Conservation (phyloP, 2,113 vertebrate species). For the Phycodurus eques region DNA sequence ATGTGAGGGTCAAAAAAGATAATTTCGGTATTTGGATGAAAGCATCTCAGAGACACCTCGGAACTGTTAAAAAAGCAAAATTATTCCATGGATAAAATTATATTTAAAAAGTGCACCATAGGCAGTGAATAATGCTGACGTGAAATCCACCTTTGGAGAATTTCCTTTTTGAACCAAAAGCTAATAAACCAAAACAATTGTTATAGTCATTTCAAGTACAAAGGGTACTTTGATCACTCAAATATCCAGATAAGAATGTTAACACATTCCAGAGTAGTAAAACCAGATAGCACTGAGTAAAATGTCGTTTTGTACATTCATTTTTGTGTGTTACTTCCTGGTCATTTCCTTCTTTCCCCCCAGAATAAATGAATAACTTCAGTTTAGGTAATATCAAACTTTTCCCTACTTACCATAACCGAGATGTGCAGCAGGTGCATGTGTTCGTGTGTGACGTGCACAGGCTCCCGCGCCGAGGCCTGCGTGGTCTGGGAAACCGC, state of each 20-base stretch:
- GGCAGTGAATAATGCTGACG: no score
- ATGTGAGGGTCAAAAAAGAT: no score
- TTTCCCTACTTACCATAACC: constrained; percentile 84
- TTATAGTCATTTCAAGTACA: not conserved
- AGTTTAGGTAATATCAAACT: not conserved
- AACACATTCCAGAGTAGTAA: not conserved
- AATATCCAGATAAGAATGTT: not conserved
- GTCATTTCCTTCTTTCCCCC: not conserved
- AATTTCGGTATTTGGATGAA: no score
- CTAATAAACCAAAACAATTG: not conserved
- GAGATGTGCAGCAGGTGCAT: constrained; percentile 96
- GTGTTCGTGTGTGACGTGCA: constrained; percentile 89
- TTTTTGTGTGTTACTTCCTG: not conserved
- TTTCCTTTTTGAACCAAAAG: not conserved
- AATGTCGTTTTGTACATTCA: not conserved
- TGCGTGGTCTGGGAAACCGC: constrained; percentile 81
- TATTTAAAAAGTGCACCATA: no score
- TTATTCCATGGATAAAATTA: no score
- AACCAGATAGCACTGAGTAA: not conserved
- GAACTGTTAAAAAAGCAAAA: no score
- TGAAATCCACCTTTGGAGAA: not conserved
- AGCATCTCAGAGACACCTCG: no score
- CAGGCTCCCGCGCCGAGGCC: constrained; percentile 82
- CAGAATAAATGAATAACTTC: not conserved
- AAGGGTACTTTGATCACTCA: not conserved